Percentiles rank a stretch among this genome's conserved stretches.
Evolutionary conservation across 2,113 vertebrate genomes (phyloP).

Genomic region (Callithrix jacchus): DNA sequence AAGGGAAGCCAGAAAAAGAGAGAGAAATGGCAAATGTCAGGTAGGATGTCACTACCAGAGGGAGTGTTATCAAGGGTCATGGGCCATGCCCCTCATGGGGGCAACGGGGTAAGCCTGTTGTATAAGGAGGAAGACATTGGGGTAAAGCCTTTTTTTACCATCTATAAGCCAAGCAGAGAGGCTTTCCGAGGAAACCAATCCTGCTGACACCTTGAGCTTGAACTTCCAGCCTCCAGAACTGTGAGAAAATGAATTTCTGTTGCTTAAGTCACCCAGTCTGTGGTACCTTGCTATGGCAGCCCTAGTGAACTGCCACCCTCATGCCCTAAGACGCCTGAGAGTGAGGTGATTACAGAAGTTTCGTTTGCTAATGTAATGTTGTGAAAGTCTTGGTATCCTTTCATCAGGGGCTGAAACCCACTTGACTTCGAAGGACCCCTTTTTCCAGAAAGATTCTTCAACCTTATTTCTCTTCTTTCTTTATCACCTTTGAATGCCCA

Average conservation of each 20-base stretch:
- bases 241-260: neutral
- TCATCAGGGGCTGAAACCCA: neutral
- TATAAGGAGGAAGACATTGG: neutral
- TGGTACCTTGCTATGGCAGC: too few species aligned
- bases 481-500: neutral
- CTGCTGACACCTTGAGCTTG: too few species aligned
- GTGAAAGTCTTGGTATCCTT: neutral
- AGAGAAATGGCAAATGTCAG: neutral
- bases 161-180: too few species aligned
- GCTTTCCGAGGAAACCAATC: too few species aligned
- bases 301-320: neutral
- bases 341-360: neutral
- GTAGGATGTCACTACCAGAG: too few species aligned
- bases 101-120: neutral
- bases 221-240: neutral
- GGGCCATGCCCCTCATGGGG: neutral
- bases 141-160: too few species aligned
- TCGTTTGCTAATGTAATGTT: neutral
- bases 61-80: neutral
- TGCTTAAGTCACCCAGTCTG: accelerated
- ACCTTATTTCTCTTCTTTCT: neutral
- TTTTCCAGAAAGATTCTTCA: neutral
- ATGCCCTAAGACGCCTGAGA: neutral
- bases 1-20: neutral
- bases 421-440: neutral